Conservation (phyloP, 2,888 invertebrate species). For the Amphimallon solstitiale region DNA sequence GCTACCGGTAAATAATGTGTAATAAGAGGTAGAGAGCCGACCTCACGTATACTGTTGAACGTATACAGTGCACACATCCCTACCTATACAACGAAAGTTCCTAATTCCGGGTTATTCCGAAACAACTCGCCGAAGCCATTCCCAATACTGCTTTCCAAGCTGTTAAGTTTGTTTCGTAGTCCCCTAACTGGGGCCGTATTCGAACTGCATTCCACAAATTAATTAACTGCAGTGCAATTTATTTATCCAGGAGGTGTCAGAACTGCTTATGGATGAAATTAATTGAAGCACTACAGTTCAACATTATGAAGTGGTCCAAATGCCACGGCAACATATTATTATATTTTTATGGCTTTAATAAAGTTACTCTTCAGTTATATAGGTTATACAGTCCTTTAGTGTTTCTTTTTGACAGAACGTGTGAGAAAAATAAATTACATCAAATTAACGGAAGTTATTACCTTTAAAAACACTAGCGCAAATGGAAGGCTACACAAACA, state of each 20-base stretch:
- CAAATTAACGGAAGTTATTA: no score
- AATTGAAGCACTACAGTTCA: slow-evolving; percentile 24
- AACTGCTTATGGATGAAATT: slow-evolving; percentile 43
- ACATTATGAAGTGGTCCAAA: neutral
- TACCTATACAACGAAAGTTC: neutral
- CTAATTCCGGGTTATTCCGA: neutral
- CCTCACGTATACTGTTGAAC: neutral
- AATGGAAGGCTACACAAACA: no score
- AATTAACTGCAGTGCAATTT: slow-evolving; percentile 40
- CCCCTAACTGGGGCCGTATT: slow-evolving; percentile 39
- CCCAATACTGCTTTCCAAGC: slow-evolving; percentile 5
- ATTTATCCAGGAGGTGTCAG: slow-evolving; percentile 43
- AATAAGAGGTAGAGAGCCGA: neutral
- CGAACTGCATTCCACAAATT: slow-evolving; percentile 42
- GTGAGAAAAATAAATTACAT: no score
- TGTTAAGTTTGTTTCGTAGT: slow-evolving; percentile 14
- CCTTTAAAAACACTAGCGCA: no score
- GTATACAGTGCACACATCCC: neutral
- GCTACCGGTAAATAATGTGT: neutral
- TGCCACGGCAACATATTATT: no score
- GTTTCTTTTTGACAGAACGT: no score
- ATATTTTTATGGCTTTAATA: no score
- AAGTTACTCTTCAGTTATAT: no score
- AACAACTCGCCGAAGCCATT: neutral
- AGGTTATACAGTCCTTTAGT: no score